Base-by-base conservation (phyloP, 1,140 invertebrate genomes). In the Neotoxoptera formosana region DNA sequence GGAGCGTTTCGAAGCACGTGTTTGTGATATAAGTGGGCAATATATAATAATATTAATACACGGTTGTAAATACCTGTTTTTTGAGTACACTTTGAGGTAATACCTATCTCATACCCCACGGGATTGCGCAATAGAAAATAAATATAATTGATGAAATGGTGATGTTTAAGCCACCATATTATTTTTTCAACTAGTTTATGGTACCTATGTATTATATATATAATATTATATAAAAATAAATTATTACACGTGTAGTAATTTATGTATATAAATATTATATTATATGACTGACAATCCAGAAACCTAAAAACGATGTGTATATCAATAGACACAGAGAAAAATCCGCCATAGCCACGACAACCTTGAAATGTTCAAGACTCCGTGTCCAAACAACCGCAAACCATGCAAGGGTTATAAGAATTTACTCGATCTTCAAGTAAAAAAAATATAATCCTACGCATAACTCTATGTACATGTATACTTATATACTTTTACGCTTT, bases 281-380 rank as follows among this genome's bases (percentile, higher is more conserved):
- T 76, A 76, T 30, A 76, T n/a, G 14, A 76, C n/a, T 30, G 9
- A 84, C 3, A 45, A 45, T 25, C 9, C 83, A 11, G 20, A 84
- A 45, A 41, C 23, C 36, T 83, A 84, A 84, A 41, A 84, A 84
- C 11, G 23, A 47, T 47, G 25, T 30, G 30, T 41, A 47, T 86
- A 45, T 47, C 45, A 47, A 30, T 87, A 14, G n/a, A 88, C 8
- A 88, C n/a, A 1, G 1, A 34, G 25, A 53, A 88, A 90, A 56
- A 90, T 25, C 14, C 4, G 53, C 53, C n/a, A 30, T 67, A 9
- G 36, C 36, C 17, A 76, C n/a, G 11, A n/a, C 14, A 90, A 67
- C 89, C 89, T 90, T 90, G 89, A 90, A 90, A 45, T 67, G 36
- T 90, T 90, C 89, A 45, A 67, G 30, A 67, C 34, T 90, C 89